A percentile compares a stretch with the other conserved stretches of the same genome.
These are phyloP conservation scores for Lampris megalopsis DNA, from an alignment of 2,113 vertebrate genomes.

Conservation along the genomic window DNA sequence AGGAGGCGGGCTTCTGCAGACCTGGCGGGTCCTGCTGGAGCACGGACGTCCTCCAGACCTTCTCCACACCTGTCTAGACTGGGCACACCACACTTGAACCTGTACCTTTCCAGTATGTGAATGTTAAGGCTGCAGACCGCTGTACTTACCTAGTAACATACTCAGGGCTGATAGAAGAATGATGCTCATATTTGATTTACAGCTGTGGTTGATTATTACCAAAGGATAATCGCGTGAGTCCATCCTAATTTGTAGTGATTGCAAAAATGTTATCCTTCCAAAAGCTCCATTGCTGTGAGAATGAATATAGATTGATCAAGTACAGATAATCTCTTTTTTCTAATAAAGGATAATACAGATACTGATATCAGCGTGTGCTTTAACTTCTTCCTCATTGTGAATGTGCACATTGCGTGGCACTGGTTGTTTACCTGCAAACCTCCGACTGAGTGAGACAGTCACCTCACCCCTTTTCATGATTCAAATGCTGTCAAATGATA, in stretches of 20 bases:
- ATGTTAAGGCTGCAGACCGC: slow-evolving; percentile 32
- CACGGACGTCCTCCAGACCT: not conserved
- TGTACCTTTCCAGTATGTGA: slow-evolving; percentile 20
- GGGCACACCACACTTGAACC: slow-evolving; percentile 17
- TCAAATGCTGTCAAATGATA: too few relatives aligned
- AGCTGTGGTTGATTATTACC: slow-evolving; percentile 21
- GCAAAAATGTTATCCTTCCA: not conserved
- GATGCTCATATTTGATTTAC: slow-evolving; percentile 36
- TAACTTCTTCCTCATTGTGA: too few relatives aligned
- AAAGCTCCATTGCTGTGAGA: slow-evolving; percentile 9
- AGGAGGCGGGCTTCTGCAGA: not conserved
- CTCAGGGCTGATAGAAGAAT: slow-evolving; percentile 58
- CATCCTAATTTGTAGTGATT: slow-evolving; percentile 20
- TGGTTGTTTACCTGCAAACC: too few relatives aligned
- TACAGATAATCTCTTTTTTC: too few relatives aligned
- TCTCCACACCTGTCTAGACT: not conserved
- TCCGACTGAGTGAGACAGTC: too few relatives aligned
- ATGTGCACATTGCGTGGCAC: too few relatives aligned
- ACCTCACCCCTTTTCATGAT: too few relatives aligned
- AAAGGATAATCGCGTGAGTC: not conserved
- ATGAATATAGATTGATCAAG: too few relatives aligned
- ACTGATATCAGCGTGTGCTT: too few relatives aligned
- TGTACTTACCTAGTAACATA: slow-evolving; percentile 37
- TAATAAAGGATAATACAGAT: too few relatives aligned
- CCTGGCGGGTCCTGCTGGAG: not conserved